Evolutionary conservation across 1,140 invertebrate species (phyloP).

Genomic region (Oedothorax gibbosus): DNA sequence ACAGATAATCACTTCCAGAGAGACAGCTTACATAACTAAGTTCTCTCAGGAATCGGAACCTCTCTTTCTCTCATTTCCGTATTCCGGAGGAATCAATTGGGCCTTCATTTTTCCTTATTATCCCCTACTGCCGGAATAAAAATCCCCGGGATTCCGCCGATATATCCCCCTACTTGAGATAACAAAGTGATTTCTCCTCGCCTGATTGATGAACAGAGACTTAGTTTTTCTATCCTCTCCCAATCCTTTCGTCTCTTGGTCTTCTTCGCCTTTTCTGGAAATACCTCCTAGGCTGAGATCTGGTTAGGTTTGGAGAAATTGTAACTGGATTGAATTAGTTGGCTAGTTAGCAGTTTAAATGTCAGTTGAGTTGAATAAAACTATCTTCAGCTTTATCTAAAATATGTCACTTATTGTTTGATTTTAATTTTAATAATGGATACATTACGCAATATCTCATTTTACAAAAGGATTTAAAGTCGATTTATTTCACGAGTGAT

Average conservation of each 20-base stretch:
- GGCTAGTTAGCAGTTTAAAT: too few relatives aligned
- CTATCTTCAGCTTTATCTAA: too few relatives aligned
- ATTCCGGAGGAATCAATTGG: conserved; percentile 40
- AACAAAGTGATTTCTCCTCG: conserved; percentile 52
- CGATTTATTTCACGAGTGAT: too few relatives aligned
- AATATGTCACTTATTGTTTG: too few relatives aligned
- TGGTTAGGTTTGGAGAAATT: too few relatives aligned
- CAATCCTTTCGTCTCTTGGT: conserved; percentile 19
- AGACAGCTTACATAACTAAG: conserved; percentile 37
- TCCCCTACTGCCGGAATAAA: conserved; percentile 19
- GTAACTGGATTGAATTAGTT: too few relatives aligned
- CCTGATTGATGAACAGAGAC: conserved; percentile 35
- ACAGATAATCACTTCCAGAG: not conserved
- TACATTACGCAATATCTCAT: too few relatives aligned
- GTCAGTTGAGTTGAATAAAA: too few relatives aligned
- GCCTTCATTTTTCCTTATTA: conserved; percentile 30
- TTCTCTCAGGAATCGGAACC: conserved; percentile 14
- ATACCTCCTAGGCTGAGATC: too few relatives aligned
- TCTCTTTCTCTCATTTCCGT: conserved; percentile 18
- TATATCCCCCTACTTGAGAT: conserved; percentile 50
- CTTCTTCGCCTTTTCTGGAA: not conserved
- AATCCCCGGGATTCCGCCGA: conserved; percentile 47
- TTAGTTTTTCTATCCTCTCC: not conserved
- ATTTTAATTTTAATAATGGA: too few relatives aligned
- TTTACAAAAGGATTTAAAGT: too few relatives aligned